Base-by-base conservation (phyloP, 2,888 invertebrate genomes). In the Arctia plantaginis region DNA sequence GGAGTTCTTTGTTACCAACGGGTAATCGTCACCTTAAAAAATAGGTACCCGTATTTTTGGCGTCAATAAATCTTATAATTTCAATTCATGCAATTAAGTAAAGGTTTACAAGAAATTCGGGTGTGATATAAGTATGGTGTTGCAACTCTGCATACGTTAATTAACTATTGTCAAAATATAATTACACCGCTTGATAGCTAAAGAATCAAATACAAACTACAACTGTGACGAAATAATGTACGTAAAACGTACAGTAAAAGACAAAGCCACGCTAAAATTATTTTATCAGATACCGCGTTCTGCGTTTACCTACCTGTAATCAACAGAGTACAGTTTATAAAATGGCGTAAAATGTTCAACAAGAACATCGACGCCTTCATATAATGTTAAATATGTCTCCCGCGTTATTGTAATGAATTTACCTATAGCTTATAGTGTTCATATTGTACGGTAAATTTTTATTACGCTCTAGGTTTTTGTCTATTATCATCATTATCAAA, bases 321-420 rank as follows among this genome's bases (percentile, higher is more conserved):
- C 81, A 77, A 76, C 85, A 69, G 72, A 85, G 81, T 80, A 80
- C 74, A 68, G 74, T 74, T 75, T 27, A 74, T 76, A 83, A 83
- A 82, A 85, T 80, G 83, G 76, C 83, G 71, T 75, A 75, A 80
- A 80, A 71, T 71, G 74, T 55, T 71, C 62, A 64, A 71, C 74
- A 71, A 74, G 67, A 62, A 70, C 39, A 41, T 23, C 51, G 41
- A 74, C 74, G 51, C 74, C 71, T 65, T 39, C 1, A n/a, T 51
- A 51, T 72, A 65, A 8, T n/a, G 23, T 71, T 68, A 59, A 72
- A 68, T 68, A 71, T 41, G 67, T 35, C 13, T 39, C 62, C 20
- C 18, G 15, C 39, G 18, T 64, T 65, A 72, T 44, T 41, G n/a
- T 67, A 47, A 33, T 62, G n/a, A 71, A 66, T 70, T 66, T 39